Evolutionary conservation across 2,888 invertebrate species (phyloP), one percentile per base, ranked within the genome.

Genomic region (Tetragonula carbonaria): DNA sequence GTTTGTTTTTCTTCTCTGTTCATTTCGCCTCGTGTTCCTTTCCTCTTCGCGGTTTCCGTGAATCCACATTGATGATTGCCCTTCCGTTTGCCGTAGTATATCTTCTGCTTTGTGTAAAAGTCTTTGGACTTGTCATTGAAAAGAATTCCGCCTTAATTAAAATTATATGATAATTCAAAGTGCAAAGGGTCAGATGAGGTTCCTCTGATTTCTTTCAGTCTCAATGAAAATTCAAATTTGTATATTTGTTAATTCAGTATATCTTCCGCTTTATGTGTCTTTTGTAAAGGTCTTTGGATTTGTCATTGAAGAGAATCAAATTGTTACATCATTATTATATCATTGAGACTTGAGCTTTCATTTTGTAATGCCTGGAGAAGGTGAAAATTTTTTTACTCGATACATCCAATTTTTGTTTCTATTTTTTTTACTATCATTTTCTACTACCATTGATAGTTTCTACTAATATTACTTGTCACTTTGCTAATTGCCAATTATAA

Each of bases 1-100:
- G 45, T 67, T 68, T 45, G 51, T 38, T 55, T 66, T 28, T 55
- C 70, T 21, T 16, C 13, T 38, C 73, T 66, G 2, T 66, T 66
- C 21, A 2, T 16, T 18, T 59, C 23, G 13, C 4, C 16, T 0
- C 2, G 4, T 45, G n/a, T 45, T 50, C 2, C 11, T 18, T 33
- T 33, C 23, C 4, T 4, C 23, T 4, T 5, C 28, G 14, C 21
- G 14, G 1, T 62, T 28, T 50, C 18, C n/a, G 2, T 2, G 16
- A 16, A 50, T 45, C 33, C 38, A 62, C 3, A 33, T 28, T 5
- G 0, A 13, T 16, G 14, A 45, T 51, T 51, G 33, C 38, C n/a
- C 2, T 18, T 38, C 33, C n/a, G n/a, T 59, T 59, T 14, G n/a
- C n/a, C 57, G n/a, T 13, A 5, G 57, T 5, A 5, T 21, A 63